Conservation (phyloP, 2,888 invertebrate genomes). For the Drosophila atripex region DNA sequence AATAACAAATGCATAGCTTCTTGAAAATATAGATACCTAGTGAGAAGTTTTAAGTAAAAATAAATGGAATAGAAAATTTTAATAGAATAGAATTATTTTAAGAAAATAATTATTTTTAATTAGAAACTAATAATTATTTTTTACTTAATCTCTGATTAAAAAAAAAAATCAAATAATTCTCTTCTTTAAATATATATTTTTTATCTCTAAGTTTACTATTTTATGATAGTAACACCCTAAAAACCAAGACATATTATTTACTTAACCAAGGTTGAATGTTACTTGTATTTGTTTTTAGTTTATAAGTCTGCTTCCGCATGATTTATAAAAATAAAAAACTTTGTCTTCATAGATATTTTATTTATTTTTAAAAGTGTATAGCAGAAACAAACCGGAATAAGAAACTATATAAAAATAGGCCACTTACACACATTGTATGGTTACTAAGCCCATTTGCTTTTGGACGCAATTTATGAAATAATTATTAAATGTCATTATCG, state of each 20-base stretch:
- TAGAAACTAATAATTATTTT: too few relatives aligned
- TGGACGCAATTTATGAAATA: constrained; percentile 40
- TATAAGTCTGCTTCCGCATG: background rate
- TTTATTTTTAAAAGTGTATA: background rate
- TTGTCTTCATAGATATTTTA: background rate
- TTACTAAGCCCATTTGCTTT: background rate
- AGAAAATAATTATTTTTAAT: too few relatives aligned
- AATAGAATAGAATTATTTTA: too few relatives aligned
- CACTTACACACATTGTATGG: constrained; percentile 2
- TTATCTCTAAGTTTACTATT: background rate
- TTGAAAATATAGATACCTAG: background rate
- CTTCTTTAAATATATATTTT: background rate
- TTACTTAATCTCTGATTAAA: too few relatives aligned
- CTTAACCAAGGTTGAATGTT: background rate
- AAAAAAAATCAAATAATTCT: background rate
- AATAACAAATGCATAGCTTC: background rate
- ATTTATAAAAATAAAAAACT: background rate
- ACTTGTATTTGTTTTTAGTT: background rate
- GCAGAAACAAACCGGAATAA: background rate
- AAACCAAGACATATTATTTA: background rate
- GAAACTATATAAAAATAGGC: background rate
- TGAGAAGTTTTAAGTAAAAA: too few relatives aligned
- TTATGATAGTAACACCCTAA: background rate
- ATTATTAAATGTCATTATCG: constrained; percentile 75
- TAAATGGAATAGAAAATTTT: too few relatives aligned